Evolutionary conservation across 2,888 invertebrate species (phyloP).

Genomic region (Aspidapion aeneum): DNA sequence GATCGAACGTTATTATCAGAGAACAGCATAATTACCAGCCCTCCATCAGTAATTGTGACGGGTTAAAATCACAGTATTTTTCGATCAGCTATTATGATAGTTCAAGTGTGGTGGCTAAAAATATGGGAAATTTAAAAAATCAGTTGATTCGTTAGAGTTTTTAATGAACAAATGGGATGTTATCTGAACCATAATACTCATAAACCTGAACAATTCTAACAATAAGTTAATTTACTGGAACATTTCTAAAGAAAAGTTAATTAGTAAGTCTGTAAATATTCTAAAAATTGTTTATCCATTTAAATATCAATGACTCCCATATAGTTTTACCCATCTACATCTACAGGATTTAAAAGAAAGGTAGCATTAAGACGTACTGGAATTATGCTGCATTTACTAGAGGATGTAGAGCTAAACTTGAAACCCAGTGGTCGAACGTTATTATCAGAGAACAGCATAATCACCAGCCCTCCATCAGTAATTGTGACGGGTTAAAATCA

Average conservation of each 20-base stretch:
- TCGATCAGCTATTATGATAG: conserved; percentile 33
- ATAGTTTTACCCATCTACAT: conserved; percentile 22
- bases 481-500: conserved; percentile 18
- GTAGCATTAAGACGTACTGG: conserved; percentile 23
- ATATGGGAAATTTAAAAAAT: too few species aligned
- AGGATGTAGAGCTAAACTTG: conserved; percentile 33
- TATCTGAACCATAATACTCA: too few species aligned
- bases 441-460: conserved; percentile 33
- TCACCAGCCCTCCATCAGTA: conserved; percentile 30
- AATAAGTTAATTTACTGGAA: too few species aligned
- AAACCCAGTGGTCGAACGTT: conserved; percentile 32
- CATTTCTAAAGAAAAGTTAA: too few species aligned
- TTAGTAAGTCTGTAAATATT: too few species aligned
- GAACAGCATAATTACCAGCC: conserved; percentile 35
- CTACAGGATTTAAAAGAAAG: conserved; percentile 24
- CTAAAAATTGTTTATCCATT: conserved; percentile 35
- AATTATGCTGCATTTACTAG: conserved; percentile 26
- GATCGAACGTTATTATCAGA: conserved; percentile 31
- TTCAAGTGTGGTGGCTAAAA: conserved; percentile 32
- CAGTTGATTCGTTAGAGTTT: too few species aligned
- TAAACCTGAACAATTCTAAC: too few species aligned
- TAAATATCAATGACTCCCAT: conserved; percentile 29
- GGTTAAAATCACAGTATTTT: conserved; percentile 17
- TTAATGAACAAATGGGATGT: too few species aligned
- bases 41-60: conserved; percentile 21